Base-by-base conservation (phyloP, 2,888 invertebrate species). In the Vanessa cardui region DNA sequence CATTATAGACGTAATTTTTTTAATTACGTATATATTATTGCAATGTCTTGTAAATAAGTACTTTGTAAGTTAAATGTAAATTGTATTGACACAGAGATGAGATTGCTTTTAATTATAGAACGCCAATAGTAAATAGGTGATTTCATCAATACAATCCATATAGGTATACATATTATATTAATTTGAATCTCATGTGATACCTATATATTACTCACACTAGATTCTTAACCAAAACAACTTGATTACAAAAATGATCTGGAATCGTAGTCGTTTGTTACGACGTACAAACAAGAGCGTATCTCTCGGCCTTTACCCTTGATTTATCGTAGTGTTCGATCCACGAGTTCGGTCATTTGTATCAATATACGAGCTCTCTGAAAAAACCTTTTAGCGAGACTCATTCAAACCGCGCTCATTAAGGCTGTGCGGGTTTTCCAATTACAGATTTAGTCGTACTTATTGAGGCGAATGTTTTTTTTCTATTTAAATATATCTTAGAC, bases 281-380 rank as follows among this genome's bases (percentile, higher is more conserved):
- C 70, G 69, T 71, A 80, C 71, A 76, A 83, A 85, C 84, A 83
- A 74, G 72, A 74, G 78, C 76, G 78, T 80, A 81, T 83, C 62
- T 66, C 62, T 78, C 77, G 58, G 66, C 76, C 74, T 76, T 78
- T 77, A 72, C 79, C 60, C 79, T 81, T 89, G 90, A 92, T 90
- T 87, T 87, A 92, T 88, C 76, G 77, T 72, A 74, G 69, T 77
- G 84, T 83, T 86, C 87, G 81, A 87, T 83, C 72, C 77, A 70
- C 74, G 84, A 82, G 88, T 77, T 78, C 75, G 77, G 78, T 83
- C 89, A 87, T 92, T 91, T 89, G 84, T 92, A 88, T 91, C 90
- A 90, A 91, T 91, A 83, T 79, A 80, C 77, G 77, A 64, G 70
- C 77, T 77, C 76, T 79, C 76, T 75, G 83, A 86, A 89, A 90